phyloP scores from a whole-genome alignment of 2,797 vertebrate genomes.

The Tympanoctomys barrerae region DNA sequence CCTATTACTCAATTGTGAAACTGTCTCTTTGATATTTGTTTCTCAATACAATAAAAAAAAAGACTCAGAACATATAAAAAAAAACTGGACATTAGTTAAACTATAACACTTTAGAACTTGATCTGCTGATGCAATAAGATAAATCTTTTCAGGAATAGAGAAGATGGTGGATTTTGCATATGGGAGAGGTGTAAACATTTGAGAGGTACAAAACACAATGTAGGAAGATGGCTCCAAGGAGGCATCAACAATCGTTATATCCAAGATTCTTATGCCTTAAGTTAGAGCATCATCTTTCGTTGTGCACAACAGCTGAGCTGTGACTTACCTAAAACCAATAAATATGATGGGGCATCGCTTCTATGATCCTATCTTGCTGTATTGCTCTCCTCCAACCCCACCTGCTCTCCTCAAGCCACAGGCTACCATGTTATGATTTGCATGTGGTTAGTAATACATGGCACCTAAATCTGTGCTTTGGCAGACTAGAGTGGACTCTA shows the following conservation, averaged over 20 bases:
- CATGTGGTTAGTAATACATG: neutral
- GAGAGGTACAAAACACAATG: neutral
- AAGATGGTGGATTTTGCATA: neutral
- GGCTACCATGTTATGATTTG: neutral
- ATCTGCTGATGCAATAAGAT: neutral
- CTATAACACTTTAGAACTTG: neutral
- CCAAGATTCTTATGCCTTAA: neutral
- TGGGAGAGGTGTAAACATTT: neutral
- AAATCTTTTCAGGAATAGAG: neutral
- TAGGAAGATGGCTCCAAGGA: neutral
- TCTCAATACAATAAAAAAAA: too few species aligned
- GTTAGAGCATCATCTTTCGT: neutral
- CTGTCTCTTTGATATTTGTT: too few species aligned
- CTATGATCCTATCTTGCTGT: too few species aligned
- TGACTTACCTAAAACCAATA: neutral
- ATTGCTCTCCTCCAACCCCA: neutral
- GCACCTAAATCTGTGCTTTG: neutral
- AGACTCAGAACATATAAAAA: too few species aligned
- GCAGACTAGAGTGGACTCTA: neutral
- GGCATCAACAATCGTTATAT: fast-evolving
- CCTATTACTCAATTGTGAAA: too few species aligned
- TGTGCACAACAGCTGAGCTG: neutral
- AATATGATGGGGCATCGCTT: neutral
- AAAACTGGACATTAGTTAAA: neutral
- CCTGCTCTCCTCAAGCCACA: neutral